Conservation (phyloP, 2,797 vertebrate genomes). For the Zalophus californianus region DNA sequence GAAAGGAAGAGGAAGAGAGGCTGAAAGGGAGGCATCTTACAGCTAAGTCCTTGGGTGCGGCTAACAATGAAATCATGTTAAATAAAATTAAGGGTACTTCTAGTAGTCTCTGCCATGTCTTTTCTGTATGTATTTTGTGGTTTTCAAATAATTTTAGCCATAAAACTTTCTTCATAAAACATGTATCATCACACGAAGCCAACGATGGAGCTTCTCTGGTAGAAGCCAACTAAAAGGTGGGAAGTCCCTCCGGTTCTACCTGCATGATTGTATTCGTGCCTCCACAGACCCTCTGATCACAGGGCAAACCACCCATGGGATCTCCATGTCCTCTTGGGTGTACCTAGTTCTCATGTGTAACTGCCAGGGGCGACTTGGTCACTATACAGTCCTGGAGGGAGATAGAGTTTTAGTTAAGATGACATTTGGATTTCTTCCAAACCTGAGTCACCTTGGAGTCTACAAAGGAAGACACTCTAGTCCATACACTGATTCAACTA, state of each 20-base stretch:
- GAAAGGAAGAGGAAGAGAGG: background rate
- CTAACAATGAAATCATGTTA: background rate
- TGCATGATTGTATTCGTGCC: background rate
- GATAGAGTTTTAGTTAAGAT: background rate
- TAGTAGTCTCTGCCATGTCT: background rate
- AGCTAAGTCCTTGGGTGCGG: background rate
- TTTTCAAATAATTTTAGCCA: background rate
- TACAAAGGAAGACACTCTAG: background rate
- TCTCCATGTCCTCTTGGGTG: background rate
- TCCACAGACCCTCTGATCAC: background rate
- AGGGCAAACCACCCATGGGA: fast-evolving
- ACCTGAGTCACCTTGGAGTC: background rate
- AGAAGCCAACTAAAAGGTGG: background rate
- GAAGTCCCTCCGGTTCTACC: background rate
- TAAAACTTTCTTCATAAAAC: background rate
- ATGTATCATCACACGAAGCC: background rate
- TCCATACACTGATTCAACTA: background rate
- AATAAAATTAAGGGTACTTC: background rate
- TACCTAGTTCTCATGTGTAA: background rate
- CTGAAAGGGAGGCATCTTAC: background rate
- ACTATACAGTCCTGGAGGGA: background rate
- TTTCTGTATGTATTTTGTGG: background rate
- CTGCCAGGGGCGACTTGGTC: background rate
- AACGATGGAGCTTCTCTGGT: background rate
- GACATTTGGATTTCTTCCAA: background rate